Percentiles rank a stretch among this genome's conserved stretches.
phyloP scores from a whole-genome alignment of 2,113 vertebrate species.

The Pao palembangensis region DNA sequence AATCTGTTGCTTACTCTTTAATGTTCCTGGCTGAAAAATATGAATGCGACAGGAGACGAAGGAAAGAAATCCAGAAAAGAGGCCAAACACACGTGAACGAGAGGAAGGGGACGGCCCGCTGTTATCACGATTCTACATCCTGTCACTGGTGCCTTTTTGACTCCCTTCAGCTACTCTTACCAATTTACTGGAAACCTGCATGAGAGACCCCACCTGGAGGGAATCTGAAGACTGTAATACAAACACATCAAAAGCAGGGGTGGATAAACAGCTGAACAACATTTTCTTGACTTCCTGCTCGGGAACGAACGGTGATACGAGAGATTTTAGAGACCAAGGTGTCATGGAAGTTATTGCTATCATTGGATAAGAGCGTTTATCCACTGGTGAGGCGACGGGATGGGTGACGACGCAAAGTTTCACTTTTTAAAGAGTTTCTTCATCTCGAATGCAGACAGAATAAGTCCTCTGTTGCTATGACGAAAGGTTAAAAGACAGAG shows the following conservation, averaged over 20 bases:
- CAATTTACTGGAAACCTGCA: no score
- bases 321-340: conserved; percentile 25
- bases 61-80: conserved; percentile 13
- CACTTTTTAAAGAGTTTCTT: no score
- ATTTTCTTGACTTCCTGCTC: conserved; percentile 19
- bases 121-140: conserved; percentile 13
- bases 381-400: conserved; percentile 54
- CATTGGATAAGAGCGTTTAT: conserved; percentile 70
- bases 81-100: conserved; percentile 24
- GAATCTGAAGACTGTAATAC: no score
- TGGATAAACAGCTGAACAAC: conserved; percentile 30
- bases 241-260: conserved; percentile 29
- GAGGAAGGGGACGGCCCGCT: conserved; percentile 17
- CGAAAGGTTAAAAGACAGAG: no score
- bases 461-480: no score
- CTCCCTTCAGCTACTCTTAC: neutral
- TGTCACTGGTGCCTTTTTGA: conserved; percentile 5
- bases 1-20: conserved; percentile 43
- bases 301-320: neutral
- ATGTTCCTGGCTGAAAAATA: conserved; percentile 22
- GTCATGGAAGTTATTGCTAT: conserved; percentile 73
- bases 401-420: conserved; percentile 5
- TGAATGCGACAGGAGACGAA: neutral
- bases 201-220: no score
- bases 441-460: no score